These are phyloP conservation scores for Pseudorasbora parva DNA, from an alignment of 2,113 vertebrate genomes.

Conservation along the genomic window DNA sequence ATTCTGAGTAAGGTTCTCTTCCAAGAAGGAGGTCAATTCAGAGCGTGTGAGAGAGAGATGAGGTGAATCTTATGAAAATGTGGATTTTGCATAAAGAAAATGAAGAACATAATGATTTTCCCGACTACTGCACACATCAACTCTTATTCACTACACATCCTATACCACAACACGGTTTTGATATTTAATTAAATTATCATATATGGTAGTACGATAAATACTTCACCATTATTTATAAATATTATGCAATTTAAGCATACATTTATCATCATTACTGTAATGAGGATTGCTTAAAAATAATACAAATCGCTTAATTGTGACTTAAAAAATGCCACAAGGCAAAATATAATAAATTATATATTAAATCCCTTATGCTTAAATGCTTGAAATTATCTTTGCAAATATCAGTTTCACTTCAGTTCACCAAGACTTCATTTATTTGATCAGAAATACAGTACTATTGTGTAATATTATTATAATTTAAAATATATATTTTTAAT, in stretches of 20 bases:
- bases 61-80: neutral
- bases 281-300: no score
- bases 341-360: neutral
- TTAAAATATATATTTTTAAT: neutral
- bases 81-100: neutral
- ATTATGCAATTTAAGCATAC: no score
- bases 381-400: neutral
- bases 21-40: constrained; percentile 4
- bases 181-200: no score
- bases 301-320: no score
- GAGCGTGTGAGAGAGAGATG: neutral
- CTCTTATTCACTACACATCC: no score
- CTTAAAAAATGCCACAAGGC: no score
- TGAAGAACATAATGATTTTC: neutral
- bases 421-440: neutral
- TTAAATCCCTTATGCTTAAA: neutral
- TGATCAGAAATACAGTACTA: neutral
- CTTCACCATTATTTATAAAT: no score
- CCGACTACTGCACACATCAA: no score
- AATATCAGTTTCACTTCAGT: neutral
- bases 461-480: neutral
- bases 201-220: no score
- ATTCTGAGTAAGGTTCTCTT: constrained; percentile 11
- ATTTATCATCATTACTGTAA: no score
- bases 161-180: no score